phyloP scores from a whole-genome alignment of 2,797 vertebrate genomes.

The Meriones psammophilus region DNA sequence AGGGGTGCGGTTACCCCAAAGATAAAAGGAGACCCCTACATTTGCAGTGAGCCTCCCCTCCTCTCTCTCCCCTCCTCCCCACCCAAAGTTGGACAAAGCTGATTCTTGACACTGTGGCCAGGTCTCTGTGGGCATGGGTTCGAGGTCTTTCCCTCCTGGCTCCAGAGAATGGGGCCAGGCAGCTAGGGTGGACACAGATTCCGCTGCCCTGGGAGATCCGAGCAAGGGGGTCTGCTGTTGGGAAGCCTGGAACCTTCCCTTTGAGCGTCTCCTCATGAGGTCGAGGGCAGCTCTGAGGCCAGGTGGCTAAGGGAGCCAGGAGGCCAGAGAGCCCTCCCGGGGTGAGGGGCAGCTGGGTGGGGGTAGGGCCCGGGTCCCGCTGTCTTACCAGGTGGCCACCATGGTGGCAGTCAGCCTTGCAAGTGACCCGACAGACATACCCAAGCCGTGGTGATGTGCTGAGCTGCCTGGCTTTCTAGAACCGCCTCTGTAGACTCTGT shows the following conservation, averaged over 20 bases:
- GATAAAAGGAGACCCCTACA: not conserved
- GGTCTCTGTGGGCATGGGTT: not conserved
- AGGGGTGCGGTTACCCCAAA: too few relatives aligned
- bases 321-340: not conserved
- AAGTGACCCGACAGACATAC: not conserved
- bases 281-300: not conserved
- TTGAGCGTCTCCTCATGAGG: not conserved
- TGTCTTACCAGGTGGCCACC: accelerated
- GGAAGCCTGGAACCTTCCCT: not conserved
- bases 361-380: not conserved
- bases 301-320: not conserved
- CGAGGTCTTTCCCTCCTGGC: not conserved
- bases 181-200: not conserved
- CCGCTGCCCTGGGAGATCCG: not conserved
- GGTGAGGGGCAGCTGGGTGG: not conserved
- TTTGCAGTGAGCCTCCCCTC: not conserved
- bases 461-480: not conserved
- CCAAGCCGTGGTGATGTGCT: not conserved
- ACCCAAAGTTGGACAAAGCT: not conserved
- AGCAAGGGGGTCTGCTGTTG: not conserved
- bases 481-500: not conserved
- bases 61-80: too few relatives aligned
- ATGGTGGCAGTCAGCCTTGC: not conserved
- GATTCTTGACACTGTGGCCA: not conserved
- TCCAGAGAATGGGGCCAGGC: not conserved